Conservation (phyloP, 2,113 vertebrate genomes). For the Vombatus ursinus region DNA sequence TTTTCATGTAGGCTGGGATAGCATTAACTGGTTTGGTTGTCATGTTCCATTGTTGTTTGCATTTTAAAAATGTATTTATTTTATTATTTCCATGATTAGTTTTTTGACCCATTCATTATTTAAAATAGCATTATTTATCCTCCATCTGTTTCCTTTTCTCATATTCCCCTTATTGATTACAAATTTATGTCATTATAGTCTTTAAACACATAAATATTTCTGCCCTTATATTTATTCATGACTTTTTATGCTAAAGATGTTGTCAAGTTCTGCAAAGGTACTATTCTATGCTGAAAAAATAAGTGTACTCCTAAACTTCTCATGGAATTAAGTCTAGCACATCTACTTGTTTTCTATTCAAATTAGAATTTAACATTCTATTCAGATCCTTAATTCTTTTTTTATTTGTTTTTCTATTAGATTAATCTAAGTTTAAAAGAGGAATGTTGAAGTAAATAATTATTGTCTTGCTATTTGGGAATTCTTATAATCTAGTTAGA, state of each 20-base stretch:
- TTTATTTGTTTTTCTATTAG: not conserved
- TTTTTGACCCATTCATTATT: not conserved
- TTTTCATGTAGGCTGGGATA: not conserved
- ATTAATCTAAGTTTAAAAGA: not conserved
- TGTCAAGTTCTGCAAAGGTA: not conserved
- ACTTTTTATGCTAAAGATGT: not conserved
- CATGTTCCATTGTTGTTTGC: not conserved
- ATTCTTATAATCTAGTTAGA: not conserved
- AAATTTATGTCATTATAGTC: not conserved
- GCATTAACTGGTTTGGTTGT: not conserved
- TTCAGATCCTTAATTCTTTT: not conserved
- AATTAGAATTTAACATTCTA: not conserved
- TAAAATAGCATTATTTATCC: not conserved
- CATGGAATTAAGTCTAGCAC: not conserved
- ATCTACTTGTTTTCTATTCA: not conserved
- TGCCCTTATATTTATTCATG: not conserved
- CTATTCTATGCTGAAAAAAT: not conserved
- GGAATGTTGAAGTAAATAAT: not conserved
- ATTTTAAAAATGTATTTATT: not conserved
- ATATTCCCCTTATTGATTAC: not conserved
- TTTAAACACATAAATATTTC: not conserved
- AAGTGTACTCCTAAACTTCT: not conserved
- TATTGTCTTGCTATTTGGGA: not conserved
- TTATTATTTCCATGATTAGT: not conserved
- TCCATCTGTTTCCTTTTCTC: not conserved